Conservation (phyloP, 1,140 invertebrate species). For the Pectinophora gossypiella region DNA sequence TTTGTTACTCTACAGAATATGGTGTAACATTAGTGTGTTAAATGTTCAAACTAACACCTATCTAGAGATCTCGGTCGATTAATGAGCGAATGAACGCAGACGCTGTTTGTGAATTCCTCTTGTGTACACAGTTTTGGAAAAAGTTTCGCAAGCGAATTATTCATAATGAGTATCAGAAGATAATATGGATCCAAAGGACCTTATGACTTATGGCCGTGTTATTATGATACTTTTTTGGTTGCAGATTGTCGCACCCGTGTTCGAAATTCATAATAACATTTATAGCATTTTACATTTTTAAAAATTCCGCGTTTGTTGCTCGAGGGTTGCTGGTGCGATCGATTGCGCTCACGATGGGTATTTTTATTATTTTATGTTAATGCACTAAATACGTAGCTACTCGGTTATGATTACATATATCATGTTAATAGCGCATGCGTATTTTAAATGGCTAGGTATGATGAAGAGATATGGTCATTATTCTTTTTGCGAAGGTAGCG, state of each 20-base stretch:
- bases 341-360: slow-evolving; percentile 50
- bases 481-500: no score
- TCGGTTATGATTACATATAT: slow-evolving; percentile 29
- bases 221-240: slow-evolving; percentile 47
- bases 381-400: slow-evolving; percentile 39
- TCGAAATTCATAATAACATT: slow-evolving; percentile 45
- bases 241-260: slow-evolving; percentile 31
- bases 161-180: slow-evolving; percentile 44
- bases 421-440: slow-evolving; percentile 10
- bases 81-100: slow-evolving; percentile 36
- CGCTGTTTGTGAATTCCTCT: slow-evolving; percentile 50
- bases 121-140: slow-evolving; percentile 53
- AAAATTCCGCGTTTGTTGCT: slow-evolving; percentile 45
- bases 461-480: background rate
- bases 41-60: slow-evolving; percentile 8
- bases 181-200: slow-evolving; percentile 30
- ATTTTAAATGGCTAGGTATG: background rate
- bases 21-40: no score
- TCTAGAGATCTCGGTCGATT: slow-evolving; percentile 19
- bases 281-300: slow-evolving; percentile 38
- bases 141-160: slow-evolving; percentile 51
- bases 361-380: slow-evolving; percentile 59
- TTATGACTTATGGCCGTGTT: slow-evolving; percentile 45
- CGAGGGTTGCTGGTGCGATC: slow-evolving; percentile 44
- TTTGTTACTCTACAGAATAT: no score